These are phyloP conservation scores for Uropetala carovei DNA, from an alignment of 2,888 invertebrate genomes.

Conservation along the genomic window DNA sequence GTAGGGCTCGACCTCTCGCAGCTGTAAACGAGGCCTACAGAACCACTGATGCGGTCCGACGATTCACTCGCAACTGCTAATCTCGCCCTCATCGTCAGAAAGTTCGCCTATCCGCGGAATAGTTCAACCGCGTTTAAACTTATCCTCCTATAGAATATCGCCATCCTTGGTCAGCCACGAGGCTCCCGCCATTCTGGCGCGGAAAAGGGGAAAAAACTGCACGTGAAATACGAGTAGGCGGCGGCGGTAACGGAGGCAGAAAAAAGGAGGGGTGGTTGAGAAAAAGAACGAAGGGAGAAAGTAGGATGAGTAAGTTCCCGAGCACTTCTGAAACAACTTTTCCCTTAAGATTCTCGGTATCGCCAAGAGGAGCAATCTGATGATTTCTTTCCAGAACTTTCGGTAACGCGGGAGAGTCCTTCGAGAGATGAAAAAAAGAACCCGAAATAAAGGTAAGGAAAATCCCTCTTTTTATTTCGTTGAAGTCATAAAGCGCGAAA, in stretches of 20 bases:
- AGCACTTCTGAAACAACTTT: background rate
- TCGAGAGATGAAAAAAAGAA: background rate
- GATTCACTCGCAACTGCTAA: too few relatives aligned
- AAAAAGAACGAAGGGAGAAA: background rate
- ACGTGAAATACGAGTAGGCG: conserved; percentile 5
- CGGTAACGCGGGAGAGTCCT: background rate
- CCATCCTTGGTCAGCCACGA: background rate
- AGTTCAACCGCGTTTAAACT: too few relatives aligned
- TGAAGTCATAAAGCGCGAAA: background rate
- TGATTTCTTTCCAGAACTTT: conserved; percentile 10
- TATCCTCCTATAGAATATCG: background rate
- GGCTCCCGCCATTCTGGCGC: conserved; percentile 32
- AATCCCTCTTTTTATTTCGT: background rate
- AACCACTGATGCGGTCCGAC: too few relatives aligned
- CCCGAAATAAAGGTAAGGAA: background rate
- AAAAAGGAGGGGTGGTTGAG: background rate
- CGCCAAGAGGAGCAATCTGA: background rate
- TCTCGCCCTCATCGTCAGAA: too few relatives aligned
- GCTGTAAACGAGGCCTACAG: too few relatives aligned
- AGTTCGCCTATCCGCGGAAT: too few relatives aligned
- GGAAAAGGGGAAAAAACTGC: background rate
- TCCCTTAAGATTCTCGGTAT: conserved; percentile 11
- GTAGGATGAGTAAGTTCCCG: background rate
- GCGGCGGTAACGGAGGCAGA: background rate
- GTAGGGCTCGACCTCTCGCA: too few relatives aligned